Percentiles rank a stretch among this genome's conserved stretches.
Conservation (phyloP, 2,797 vertebrate species). For the Chiloscyllium punctatum region DNA sequence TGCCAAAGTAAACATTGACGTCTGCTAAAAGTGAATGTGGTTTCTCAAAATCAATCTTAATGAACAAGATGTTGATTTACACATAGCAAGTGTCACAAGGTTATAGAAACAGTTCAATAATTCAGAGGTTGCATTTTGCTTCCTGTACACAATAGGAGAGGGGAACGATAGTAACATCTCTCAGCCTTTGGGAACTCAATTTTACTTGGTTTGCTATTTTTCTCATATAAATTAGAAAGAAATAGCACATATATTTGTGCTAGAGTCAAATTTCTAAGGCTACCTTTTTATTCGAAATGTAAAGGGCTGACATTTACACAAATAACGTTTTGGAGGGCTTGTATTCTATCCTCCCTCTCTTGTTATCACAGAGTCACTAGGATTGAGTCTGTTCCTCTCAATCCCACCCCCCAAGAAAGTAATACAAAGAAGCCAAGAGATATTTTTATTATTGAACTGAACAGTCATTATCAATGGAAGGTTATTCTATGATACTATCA, state of each 20-base stretch:
- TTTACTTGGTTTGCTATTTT: not conserved
- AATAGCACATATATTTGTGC: not conserved
- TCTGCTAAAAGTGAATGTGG: slow-evolving; percentile 12
- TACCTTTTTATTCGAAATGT: no score
- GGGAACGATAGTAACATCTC: not conserved
- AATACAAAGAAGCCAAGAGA: no score
- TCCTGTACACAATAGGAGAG: not conserved
- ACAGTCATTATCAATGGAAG: no score
- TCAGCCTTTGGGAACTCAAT: not conserved
- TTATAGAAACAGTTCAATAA: not conserved
- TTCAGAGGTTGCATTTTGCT: not conserved
- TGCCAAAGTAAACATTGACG: slow-evolving; percentile 30
- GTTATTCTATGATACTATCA: no score
- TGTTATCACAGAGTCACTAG: no score
- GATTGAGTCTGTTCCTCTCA: no score
- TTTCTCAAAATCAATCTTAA: not conserved
- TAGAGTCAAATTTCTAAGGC: no score
- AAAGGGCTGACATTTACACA: no score
- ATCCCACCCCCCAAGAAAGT: no score
- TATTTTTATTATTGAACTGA: no score
- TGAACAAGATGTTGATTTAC: slow-evolving; percentile 1
- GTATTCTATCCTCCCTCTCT: no score
- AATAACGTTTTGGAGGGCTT: no score
- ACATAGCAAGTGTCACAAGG: not conserved
- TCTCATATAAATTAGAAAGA: not conserved